Conservation (phyloP, 2,113 vertebrate genomes). For the Syngnathus scovelli region DNA sequence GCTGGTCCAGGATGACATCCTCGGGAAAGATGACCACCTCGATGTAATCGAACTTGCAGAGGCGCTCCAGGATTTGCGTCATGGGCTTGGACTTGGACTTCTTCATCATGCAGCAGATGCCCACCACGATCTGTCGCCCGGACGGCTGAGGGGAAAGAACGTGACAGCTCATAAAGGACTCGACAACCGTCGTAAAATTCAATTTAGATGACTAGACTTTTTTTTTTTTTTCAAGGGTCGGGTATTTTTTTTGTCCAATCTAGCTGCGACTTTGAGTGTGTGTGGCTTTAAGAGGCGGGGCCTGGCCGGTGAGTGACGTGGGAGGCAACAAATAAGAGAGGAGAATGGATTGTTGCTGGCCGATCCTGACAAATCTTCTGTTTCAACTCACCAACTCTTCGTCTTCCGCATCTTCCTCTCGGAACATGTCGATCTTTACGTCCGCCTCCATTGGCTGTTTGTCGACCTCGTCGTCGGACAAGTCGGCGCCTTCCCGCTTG, state of each 20-base stretch:
- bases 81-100: conserved; percentile 98
- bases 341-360: too few relatives aligned
- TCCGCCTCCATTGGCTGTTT: conserved; percentile 64
- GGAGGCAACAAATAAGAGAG: too few relatives aligned
- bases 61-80: conserved; percentile 94
- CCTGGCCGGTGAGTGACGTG: too few relatives aligned
- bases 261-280: too few relatives aligned
- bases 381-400: conserved; percentile 47
- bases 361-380: background rate
- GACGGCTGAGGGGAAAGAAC: conserved; percentile 69
- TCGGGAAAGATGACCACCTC: conserved; percentile 92
- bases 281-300: too few relatives aligned
- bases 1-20: conserved; percentile 90
- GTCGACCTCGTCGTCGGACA: conserved; percentile 65
- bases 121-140: conserved; percentile 93
- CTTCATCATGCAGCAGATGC: conserved; percentile 97
- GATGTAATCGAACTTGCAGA: conserved; percentile 96
- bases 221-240: too few relatives aligned
- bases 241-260: too few relatives aligned
- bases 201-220: background rate
- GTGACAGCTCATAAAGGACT: too few relatives aligned
- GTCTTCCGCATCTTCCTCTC: conserved; percentile 62
- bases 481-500: conserved; percentile 28
- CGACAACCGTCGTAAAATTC: background rate
- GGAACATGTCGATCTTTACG: conserved; percentile 77